phyloP scores from a whole-genome alignment of 2,797 vertebrate species.

The Lacerta viridis region DNA sequence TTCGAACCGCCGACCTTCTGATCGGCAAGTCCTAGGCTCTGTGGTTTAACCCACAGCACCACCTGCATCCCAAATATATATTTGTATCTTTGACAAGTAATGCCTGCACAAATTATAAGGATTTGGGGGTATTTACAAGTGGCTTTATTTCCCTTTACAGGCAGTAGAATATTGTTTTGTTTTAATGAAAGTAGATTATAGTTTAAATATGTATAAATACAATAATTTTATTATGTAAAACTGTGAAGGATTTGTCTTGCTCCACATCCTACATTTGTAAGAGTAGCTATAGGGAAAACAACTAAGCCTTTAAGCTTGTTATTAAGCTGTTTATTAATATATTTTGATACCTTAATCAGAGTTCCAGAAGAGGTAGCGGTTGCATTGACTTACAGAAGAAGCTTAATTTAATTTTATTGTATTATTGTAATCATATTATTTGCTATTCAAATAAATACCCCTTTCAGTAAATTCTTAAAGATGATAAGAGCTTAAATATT shows the following conservation, averaged over 20 bases:
- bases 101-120: background rate
- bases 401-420: background rate
- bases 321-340: constrained; percentile 2
- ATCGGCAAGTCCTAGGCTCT: too few relatives aligned
- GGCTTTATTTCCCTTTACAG: background rate
- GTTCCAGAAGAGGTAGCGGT: constrained; percentile 11
- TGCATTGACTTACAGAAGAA: background rate
- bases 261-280: background rate
- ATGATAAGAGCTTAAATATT: background rate
- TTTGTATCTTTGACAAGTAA: background rate
- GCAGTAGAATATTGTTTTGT: background rate
- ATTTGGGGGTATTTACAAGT: background rate
- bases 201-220: background rate
- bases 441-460: background rate
- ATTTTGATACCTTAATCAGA: constrained; percentile 23
- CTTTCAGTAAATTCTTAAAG: background rate
- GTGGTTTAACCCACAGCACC: too few relatives aligned
- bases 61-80: too few relatives aligned
- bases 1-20: too few relatives aligned
- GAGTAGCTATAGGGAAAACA: background rate
- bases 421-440: background rate
- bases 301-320: constrained; percentile 22
- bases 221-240: constrained; percentile 20
- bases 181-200: constrained; percentile 1
- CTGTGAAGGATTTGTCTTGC: constrained; percentile 14